A percentile compares a stretch with the other conserved stretches of the same genome.
phyloP scores from a whole-genome alignment of 1,140 invertebrate species.

The Dinothrombium tinctorium region DNA sequence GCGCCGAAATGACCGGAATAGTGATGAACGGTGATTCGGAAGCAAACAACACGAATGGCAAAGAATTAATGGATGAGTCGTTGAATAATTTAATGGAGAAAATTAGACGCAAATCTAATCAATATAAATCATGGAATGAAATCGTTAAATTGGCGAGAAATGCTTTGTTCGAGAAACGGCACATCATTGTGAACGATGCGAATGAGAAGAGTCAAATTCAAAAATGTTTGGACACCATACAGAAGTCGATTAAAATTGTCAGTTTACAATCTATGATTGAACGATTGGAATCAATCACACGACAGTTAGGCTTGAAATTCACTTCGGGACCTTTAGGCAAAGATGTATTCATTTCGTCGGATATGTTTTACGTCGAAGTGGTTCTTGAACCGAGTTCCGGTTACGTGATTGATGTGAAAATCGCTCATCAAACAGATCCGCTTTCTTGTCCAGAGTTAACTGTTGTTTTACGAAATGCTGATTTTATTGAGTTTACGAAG shows the following conservation, averaged over 20 bases:
- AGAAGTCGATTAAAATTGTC: slow-evolving; percentile 59
- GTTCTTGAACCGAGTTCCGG: slow-evolving; percentile 45
- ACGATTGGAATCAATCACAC: slow-evolving; percentile 64
- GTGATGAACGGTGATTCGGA: too few species aligned
- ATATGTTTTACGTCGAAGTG: slow-evolving; percentile 90
- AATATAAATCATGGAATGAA: slow-evolving; percentile 52
- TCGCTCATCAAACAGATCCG: slow-evolving; percentile 60
- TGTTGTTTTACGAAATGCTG: slow-evolving; percentile 28
- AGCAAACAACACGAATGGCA: not conserved
- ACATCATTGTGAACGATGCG: slow-evolving; percentile 42
- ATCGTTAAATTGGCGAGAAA: slow-evolving; percentile 58
- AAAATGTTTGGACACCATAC: slow-evolving; percentile 67
- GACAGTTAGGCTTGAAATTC: slow-evolving; percentile 39
- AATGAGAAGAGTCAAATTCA: slow-evolving; percentile 59
- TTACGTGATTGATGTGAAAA: slow-evolving; percentile 69
- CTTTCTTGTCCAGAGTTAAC: slow-evolving; percentile 43
- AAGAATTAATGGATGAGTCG: not conserved
- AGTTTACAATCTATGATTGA: slow-evolving; percentile 57
- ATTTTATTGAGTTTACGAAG: slow-evolving; percentile 75
- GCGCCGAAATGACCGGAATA: too few species aligned
- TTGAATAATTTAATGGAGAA: slow-evolving; percentile 65
- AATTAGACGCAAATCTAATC: slow-evolving; percentile 44
- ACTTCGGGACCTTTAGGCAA: slow-evolving; percentile 30
- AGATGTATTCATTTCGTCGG: slow-evolving; percentile 75
- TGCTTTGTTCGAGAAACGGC: slow-evolving; percentile 53